Evolutionary conservation across 2,797 vertebrate genomes (phyloP).

Genomic region (Euthynnus affinis): DNA sequence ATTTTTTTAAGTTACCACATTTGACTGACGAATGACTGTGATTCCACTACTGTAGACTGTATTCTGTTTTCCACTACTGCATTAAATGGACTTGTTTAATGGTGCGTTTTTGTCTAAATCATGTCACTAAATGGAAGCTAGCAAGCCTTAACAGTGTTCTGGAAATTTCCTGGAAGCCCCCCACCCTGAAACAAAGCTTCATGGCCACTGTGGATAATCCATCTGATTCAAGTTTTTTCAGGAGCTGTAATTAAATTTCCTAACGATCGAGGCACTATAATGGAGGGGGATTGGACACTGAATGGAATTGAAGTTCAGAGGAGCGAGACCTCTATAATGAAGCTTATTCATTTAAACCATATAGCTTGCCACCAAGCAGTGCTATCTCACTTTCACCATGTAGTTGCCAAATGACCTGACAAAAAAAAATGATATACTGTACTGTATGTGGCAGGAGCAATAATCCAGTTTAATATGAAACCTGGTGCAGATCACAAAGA

Average conservation of each 20-base stretch:
- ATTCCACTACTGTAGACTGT: constrained; percentile 21
- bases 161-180: constrained; percentile 50
- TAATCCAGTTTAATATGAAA: constrained; percentile 72
- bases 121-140: constrained; percentile 39
- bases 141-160: constrained; percentile 46
- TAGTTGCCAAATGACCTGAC: constrained; percentile 69
- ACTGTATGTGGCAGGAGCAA: constrained; percentile 48
- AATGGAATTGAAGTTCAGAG: constrained; percentile 79
- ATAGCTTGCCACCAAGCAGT: constrained; percentile 42
- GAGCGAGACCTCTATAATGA: constrained; percentile 80
- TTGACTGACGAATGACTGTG: constrained; percentile 21
- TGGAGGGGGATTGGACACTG: constrained; percentile 65
- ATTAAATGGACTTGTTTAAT: constrained; percentile 58
- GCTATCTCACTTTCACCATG: constrained; percentile 55
- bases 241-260: constrained; percentile 83
- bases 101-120: constrained; percentile 43
- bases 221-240: constrained; percentile 76
- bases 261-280: constrained; percentile 66
- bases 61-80: constrained; percentile 28
- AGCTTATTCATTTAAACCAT: constrained; percentile 75
- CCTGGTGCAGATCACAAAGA: constrained; percentile 70
- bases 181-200: constrained; percentile 59
- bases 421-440: constrained; percentile 50
- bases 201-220: constrained; percentile 73
- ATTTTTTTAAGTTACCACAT: constrained; percentile 13